Evolutionary conservation across 2,888 invertebrate genomes (phyloP).

Genomic region (Pardosa pseudoannulata): DNA sequence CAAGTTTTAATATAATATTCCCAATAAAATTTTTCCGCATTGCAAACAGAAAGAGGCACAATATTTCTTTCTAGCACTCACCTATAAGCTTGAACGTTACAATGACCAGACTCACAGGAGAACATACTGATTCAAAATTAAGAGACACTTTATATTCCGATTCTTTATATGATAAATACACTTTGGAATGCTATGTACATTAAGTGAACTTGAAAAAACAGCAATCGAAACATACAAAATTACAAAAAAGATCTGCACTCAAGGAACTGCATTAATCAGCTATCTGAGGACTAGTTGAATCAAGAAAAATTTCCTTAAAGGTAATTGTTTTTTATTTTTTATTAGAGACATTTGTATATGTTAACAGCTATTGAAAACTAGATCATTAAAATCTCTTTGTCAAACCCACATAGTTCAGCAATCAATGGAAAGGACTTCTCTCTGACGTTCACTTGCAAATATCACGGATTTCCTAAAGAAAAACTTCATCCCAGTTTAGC

Average conservation of each 20-base stretch:
- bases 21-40: no score
- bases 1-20: no score
- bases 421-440: not conserved
- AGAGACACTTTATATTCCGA: not conserved
- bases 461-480: constrained; percentile 4
- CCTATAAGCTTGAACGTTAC: not conserved
- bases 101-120: not conserved
- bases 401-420: not conserved
- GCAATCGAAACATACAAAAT: constrained; percentile 45
- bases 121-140: not conserved
- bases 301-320: not conserved
- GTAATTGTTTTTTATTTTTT: no score
- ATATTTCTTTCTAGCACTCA: no score
- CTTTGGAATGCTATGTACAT: constrained; percentile 65
- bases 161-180: not conserved
- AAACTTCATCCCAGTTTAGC: not conserved
- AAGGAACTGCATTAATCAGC: constrained; percentile 6
- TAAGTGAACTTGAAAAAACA: constrained; percentile 20
- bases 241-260: constrained; percentile 45
- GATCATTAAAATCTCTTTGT: constrained; percentile 3
- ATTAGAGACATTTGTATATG: not conserved
- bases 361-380: constrained; percentile 16
- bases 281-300: constrained; percentile 8
- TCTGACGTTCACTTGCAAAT: not conserved
- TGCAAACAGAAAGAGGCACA: not conserved